phyloP scores from a whole-genome alignment of 1,140 invertebrate genomes.

The Anoplophora glabripennis region DNA sequence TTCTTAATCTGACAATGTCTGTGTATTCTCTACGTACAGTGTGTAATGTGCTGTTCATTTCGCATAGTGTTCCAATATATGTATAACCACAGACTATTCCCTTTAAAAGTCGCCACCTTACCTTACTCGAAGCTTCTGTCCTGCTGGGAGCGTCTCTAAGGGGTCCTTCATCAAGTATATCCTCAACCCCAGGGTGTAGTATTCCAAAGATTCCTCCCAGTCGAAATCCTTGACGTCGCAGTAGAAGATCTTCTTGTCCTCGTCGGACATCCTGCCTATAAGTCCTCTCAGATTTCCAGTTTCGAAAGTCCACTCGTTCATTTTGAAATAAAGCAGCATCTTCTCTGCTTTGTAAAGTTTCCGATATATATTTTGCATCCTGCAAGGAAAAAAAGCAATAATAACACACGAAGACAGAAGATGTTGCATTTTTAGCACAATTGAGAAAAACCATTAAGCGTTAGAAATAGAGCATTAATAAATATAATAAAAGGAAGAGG shows the following conservation, averaged over 20 bases:
- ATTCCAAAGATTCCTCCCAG: constrained; percentile 4
- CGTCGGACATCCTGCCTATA: background rate
- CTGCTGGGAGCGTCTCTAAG: constrained; percentile 3
- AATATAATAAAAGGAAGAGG: no score
- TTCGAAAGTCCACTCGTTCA: constrained; percentile 1
- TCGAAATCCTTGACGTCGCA: constrained; percentile 4
- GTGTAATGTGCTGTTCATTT: background rate
- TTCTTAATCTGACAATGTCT: no score
- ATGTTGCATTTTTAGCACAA: no score
- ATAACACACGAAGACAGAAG: no score
- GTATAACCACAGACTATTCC: no score
- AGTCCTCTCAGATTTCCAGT: background rate
- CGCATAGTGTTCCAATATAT: no score
- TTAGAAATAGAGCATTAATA: no score
- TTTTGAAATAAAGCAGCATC: background rate
- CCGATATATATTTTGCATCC: constrained; percentile 33
- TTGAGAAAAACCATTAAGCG: no score
- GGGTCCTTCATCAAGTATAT: constrained; percentile 13
- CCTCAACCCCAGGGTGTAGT: background rate
- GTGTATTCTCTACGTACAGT: no score
- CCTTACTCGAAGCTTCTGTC: background rate
- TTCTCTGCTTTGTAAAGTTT: background rate
- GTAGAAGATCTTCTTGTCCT: constrained; percentile 4
- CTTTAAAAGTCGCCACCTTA: no score
- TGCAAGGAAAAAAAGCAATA: no score